These are phyloP conservation scores for Cotesia typhae DNA, from an alignment of 1,140 invertebrate genomes.

Conservation along the genomic window DNA sequence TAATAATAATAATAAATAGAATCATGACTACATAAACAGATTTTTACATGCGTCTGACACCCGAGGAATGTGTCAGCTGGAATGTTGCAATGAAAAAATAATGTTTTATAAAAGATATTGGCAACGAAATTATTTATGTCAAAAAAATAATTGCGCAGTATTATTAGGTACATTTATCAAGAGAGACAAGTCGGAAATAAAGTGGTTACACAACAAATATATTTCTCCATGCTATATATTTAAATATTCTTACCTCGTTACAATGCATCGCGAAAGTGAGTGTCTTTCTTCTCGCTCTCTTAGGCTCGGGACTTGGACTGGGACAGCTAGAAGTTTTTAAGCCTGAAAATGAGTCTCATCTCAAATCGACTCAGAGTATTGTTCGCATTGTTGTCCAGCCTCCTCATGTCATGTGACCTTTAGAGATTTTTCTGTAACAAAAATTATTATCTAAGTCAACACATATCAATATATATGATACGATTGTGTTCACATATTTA, in stretches of 20 bases:
- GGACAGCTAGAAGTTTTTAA: background rate
- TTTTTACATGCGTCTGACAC: background rate
- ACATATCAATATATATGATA: background rate
- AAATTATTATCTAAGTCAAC: background rate
- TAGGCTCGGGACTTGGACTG: background rate
- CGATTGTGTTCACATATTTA: background rate
- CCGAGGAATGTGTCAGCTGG: background rate
- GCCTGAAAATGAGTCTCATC: constrained; percentile 7
- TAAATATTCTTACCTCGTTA: constrained; percentile 9
- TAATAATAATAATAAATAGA: too few relatives aligned
- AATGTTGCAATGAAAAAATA: background rate
- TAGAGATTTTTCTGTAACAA: background rate
- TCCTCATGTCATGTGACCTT: constrained; percentile 3
- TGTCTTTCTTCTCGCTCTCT: too few relatives aligned
- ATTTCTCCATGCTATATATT: constrained; percentile 23
- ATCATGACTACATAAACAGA: background rate
- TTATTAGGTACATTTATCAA: constrained; percentile 2
- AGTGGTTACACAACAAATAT: constrained; percentile 9
- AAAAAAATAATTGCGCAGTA: constrained; percentile 10
- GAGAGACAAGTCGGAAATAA: constrained; percentile 15
- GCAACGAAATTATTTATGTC: constrained; percentile 3
- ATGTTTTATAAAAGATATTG: background rate
- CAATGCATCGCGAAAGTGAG: constrained; percentile 16
- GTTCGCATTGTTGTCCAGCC: constrained; percentile 1
- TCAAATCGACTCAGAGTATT: background rate